Percentiles rank a stretch among this genome's conserved stretches.
phyloP scores from a whole-genome alignment of 2,888 invertebrate genomes.

The Leptinotarsa haldemani region DNA sequence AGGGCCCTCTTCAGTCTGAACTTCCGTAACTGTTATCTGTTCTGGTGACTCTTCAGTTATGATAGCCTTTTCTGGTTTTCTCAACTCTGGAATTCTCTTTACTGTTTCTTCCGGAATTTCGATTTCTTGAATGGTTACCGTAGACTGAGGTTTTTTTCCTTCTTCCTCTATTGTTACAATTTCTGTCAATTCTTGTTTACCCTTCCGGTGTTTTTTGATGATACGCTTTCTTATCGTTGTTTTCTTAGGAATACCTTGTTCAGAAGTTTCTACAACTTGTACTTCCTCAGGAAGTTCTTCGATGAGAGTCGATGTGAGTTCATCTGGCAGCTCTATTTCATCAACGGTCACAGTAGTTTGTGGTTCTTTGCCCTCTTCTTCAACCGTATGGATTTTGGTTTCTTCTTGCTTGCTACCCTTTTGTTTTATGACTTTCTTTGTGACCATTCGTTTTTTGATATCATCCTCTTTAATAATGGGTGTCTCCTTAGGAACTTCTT shows the following conservation, averaged over 20 bases:
- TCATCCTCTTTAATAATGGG: constrained; percentile 55
- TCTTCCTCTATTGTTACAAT: constrained; percentile 57
- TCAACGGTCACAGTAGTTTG: constrained; percentile 56
- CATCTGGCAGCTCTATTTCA: constrained; percentile 48
- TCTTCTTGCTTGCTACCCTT: constrained; percentile 56
- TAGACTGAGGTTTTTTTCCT: constrained; percentile 54
- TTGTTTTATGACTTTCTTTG: constrained; percentile 56
- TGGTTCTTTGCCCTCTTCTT: constrained; percentile 58
- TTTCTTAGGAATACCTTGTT: constrained; percentile 54
- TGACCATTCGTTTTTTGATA: constrained; percentile 56
- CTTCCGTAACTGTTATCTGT: constrained; percentile 43
- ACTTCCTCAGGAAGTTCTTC: constrained; percentile 56
- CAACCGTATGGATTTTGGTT: constrained; percentile 58
- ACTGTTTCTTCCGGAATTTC: constrained; percentile 55
- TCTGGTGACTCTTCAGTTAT: constrained; percentile 60
- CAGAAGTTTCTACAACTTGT: constrained; percentile 54
- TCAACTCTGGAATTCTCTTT: constrained; percentile 46
- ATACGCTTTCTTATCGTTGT: constrained; percentile 59
- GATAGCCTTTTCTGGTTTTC: constrained; percentile 39
- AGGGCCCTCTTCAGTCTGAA: constrained; percentile 42
- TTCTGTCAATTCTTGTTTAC: constrained; percentile 60
- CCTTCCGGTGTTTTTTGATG: constrained; percentile 63
- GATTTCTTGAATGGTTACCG: constrained; percentile 52
- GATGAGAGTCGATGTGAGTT: constrained; percentile 45
- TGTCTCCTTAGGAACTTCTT: constrained; percentile 53